Percentiles rank a stretch among this genome's conserved stretches.
phyloP scores from a whole-genome alignment of 2,888 invertebrate species.

The Stenotaenia linearis region DNA sequence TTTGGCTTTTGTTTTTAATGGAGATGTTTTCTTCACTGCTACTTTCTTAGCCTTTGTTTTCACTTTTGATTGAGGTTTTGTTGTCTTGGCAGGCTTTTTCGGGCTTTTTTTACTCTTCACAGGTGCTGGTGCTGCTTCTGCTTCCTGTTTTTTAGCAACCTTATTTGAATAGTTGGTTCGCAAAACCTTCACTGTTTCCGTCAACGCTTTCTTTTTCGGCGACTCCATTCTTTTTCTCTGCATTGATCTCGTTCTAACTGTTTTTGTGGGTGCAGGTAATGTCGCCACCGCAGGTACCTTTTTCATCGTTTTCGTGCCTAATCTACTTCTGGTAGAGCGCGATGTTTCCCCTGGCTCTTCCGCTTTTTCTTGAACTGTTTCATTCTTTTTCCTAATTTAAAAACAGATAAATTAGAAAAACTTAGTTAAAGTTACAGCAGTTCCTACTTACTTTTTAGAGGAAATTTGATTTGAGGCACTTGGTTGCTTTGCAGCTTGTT shows the following conservation, averaged over 20 bases:
- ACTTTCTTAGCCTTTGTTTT: conserved; percentile 9
- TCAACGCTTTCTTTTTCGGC: background rate
- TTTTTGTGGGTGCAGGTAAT: background rate
- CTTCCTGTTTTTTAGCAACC: background rate
- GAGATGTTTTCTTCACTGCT: background rate
- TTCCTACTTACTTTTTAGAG: background rate
- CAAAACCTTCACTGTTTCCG: background rate
- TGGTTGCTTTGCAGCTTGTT: background rate
- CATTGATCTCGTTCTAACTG: background rate
- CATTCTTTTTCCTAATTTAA: background rate
- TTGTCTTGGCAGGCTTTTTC: background rate
- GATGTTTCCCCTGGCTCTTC: background rate
- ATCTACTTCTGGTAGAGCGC: background rate
- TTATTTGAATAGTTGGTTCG: background rate
- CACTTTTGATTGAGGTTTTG: background rate
- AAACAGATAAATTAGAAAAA: background rate
- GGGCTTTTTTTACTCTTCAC: background rate
- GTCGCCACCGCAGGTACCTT: background rate
- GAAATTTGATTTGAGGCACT: background rate
- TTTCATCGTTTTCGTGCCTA: background rate
- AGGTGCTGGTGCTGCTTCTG: background rate
- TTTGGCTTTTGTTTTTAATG: background rate
- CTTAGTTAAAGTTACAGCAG: background rate
- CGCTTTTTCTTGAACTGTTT: background rate
- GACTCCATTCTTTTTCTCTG: background rate